A percentile compares a stretch with the other conserved stretches of the same genome.
Evolutionary conservation across 2,797 vertebrate species (phyloP).

Genomic region (Alcedo quadribrachys): DNA sequence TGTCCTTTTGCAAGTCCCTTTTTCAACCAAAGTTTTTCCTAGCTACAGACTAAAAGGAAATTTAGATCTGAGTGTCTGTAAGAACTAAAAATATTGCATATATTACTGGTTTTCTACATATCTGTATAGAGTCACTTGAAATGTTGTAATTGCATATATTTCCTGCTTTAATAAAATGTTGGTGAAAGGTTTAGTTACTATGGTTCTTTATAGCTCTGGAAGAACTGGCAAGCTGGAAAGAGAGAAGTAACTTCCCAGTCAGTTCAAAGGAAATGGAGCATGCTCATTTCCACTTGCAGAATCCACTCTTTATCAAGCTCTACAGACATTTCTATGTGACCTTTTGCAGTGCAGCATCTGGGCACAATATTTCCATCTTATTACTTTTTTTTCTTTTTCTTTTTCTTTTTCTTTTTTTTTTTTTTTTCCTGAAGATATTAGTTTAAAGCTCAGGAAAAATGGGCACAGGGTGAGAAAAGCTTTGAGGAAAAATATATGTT

Average conservation of each 20-base stretch:
- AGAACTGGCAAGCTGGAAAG: background rate
- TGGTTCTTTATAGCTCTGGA: background rate
- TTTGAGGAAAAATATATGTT: background rate
- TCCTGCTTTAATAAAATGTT: conserved; percentile 32
- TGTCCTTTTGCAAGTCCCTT: background rate
- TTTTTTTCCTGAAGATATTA: background rate
- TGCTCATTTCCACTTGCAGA: conserved; percentile 13
- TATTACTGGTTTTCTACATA: background rate
- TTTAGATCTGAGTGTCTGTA: background rate
- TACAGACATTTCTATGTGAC: background rate
- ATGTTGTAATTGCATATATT: conserved; percentile 39
- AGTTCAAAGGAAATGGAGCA: conserved; percentile 25
- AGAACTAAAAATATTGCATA: background rate
- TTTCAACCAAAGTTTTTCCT: background rate
- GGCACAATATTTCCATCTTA: conserved; percentile 31
- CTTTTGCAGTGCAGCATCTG: conserved; percentile 33
- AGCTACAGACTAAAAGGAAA: conserved; percentile 3
- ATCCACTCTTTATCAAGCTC: background rate
- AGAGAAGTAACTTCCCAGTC: conserved; percentile 14
- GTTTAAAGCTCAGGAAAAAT: background rate
- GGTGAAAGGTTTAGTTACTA: conserved; percentile 30
- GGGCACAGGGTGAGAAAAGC: background rate
- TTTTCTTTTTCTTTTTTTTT: background rate
- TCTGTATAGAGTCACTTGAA: background rate
- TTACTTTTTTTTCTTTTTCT: background rate